phyloP scores from a whole-genome alignment of 2,113 vertebrate genomes.

The Mionectes macconnelli region DNA sequence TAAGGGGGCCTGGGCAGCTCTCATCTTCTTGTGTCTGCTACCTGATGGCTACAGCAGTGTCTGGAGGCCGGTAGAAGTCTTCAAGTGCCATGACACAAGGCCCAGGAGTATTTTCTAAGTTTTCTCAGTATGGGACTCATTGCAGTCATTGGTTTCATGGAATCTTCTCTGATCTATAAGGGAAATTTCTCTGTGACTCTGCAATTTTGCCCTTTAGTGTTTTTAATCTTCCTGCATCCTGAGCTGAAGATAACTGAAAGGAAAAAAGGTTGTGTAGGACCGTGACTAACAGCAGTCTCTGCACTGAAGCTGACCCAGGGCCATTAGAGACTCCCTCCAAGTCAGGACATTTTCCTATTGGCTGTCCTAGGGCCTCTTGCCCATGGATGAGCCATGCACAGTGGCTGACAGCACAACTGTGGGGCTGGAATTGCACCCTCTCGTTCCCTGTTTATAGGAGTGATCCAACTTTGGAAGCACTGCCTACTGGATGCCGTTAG shows the following conservation, averaged over 20 bases:
- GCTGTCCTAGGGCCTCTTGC: background rate
- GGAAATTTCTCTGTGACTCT: background rate
- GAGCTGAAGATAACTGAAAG: background rate
- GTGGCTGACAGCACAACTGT: background rate
- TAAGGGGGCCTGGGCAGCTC: background rate
- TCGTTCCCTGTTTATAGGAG: background rate
- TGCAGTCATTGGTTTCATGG: background rate
- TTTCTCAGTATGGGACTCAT: background rate
- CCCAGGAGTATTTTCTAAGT: background rate
- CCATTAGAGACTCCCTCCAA: rapidly evolving
- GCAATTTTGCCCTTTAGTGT: background rate
- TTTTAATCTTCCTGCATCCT: background rate
- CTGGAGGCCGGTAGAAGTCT: background rate
- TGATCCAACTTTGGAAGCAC: background rate
- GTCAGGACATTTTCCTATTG: background rate
- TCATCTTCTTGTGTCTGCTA: background rate
- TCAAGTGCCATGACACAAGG: background rate
- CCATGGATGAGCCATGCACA: background rate
- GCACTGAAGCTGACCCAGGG: background rate
- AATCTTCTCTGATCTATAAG: background rate
- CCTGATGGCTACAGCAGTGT: background rate
- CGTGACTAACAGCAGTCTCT: background rate
- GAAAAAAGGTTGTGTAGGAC: background rate
- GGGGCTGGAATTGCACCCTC: background rate
- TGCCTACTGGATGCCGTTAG: background rate